These are phyloP conservation scores for Vimba vimba DNA, from an alignment of 2,113 vertebrate species.

Conservation along the genomic window DNA sequence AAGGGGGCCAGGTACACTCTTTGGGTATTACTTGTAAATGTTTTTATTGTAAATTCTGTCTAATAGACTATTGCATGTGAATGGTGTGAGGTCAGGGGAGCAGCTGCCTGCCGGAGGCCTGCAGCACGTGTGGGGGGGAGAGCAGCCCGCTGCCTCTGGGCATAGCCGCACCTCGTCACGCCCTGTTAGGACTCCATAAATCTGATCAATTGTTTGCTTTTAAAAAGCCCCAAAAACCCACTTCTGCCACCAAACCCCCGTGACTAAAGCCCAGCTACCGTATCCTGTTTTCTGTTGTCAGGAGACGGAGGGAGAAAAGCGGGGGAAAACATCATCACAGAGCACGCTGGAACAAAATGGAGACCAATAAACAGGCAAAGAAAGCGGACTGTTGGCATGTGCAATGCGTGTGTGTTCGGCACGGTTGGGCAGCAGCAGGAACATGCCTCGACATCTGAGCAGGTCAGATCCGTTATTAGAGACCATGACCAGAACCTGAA, in stretches of 20 bases:
- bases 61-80: neutral
- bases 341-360: slow-evolving; percentile 56
- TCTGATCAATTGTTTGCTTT: slow-evolving; percentile 70
- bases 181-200: slow-evolving; percentile 74
- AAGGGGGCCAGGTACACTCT: neutral
- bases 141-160: slow-evolving; percentile 51
- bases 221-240: slow-evolving; percentile 59
- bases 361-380: slow-evolving; percentile 40
- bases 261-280: slow-evolving; percentile 72
- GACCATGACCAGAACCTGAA: slow-evolving; percentile 63
- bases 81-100: neutral
- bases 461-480: slow-evolving; percentile 54
- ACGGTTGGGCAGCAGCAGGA: slow-evolving; percentile 50
- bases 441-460: slow-evolving; percentile 46
- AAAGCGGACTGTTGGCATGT: slow-evolving; percentile 38
- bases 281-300: slow-evolving; percentile 66
- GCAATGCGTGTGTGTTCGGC: slow-evolving; percentile 46
- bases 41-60: neutral
- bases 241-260: slow-evolving; percentile 57
- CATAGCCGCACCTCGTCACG: slow-evolving; percentile 65
- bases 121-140: slow-evolving; percentile 39
- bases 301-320: slow-evolving; percentile 37
- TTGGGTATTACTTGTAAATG: neutral
- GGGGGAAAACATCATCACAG: slow-evolving; percentile 50
- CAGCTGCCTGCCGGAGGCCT: slow-evolving; percentile 13